These are phyloP conservation scores for Lagodon rhomboides DNA, from an alignment of 2,797 vertebrate genomes.

Conservation along the genomic window DNA sequence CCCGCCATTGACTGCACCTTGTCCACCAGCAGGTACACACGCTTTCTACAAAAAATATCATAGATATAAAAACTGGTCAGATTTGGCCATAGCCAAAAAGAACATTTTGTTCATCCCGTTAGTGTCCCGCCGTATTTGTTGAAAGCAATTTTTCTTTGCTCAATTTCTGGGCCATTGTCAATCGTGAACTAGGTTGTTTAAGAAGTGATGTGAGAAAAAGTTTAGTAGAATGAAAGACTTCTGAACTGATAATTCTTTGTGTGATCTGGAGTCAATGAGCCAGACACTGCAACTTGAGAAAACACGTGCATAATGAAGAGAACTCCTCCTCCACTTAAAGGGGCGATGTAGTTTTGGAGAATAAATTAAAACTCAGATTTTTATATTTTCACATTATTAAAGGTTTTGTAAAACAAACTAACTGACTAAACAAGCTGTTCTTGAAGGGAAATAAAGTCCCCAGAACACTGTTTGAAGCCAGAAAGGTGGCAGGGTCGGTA, in stretches of 20 bases:
- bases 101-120: not conserved
- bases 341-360: too few relatives aligned
- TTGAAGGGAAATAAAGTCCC: too few relatives aligned
- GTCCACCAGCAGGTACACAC: conserved; percentile 87
- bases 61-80: not conserved
- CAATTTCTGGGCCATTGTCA: not conserved
- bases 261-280: not conserved
- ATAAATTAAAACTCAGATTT: too few relatives aligned
- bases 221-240: too few relatives aligned
- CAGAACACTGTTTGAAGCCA: too few relatives aligned
- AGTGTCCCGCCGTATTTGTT: not conserved
- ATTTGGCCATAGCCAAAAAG: not conserved
- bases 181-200: not conserved
- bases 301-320: not conserved
- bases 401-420: too few relatives aligned
- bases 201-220: too few relatives aligned
- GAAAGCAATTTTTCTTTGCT: not conserved
- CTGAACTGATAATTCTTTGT: not conserved
- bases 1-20: conserved; percentile 94
- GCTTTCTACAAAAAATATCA: not conserved
- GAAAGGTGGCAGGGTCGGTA: too few relatives aligned
- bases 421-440: too few relatives aligned
- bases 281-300: too few relatives aligned
- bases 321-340: not conserved
- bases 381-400: too few relatives aligned